Percentiles rank a stretch among this genome's conserved stretches.
These are phyloP conservation scores for Chinchilla lanigera DNA, from an alignment of 2,113 vertebrate genomes.

Conservation along the genomic window DNA sequence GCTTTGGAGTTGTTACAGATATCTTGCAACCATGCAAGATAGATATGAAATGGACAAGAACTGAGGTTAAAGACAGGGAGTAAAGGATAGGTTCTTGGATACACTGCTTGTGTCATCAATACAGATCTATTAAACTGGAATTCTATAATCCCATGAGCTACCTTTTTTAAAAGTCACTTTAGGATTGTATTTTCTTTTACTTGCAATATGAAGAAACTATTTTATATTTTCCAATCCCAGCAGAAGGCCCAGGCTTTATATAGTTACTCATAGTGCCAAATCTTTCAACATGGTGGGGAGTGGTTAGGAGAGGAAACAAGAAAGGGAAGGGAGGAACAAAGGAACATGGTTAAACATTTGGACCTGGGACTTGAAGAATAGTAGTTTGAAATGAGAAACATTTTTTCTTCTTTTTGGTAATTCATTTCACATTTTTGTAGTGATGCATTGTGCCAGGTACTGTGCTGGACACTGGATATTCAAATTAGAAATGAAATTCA, in stretches of 20 bases:
- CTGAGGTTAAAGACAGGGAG: conserved; percentile 33
- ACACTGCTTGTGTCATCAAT: background rate
- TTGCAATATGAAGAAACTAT: background rate
- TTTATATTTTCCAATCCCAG: background rate
- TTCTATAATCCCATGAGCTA: background rate
- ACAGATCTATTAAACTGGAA: background rate
- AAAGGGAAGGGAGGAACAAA: background rate
- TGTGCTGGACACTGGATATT: background rate
- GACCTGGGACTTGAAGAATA: conserved; percentile 8
- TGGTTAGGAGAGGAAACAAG: background rate
- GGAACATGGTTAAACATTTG: background rate
- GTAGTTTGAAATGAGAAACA: background rate
- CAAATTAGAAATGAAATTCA: background rate
- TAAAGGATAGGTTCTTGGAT: background rate
- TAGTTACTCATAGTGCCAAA: background rate
- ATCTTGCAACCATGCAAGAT: background rate
- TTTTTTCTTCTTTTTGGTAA: conserved; percentile 14
- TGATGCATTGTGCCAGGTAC: background rate
- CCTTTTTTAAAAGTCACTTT: background rate
- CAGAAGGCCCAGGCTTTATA: background rate
- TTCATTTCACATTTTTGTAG: conserved; percentile 50
- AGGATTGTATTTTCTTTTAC: conserved; percentile 34
- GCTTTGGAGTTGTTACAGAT: background rate
- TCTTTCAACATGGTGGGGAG: background rate
- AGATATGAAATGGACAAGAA: conserved; percentile 18